Evolutionary conservation across 35 echinoderm and acorn worm genomes (phyloP).

Genomic region (Nesometra sesokonis): DNA sequence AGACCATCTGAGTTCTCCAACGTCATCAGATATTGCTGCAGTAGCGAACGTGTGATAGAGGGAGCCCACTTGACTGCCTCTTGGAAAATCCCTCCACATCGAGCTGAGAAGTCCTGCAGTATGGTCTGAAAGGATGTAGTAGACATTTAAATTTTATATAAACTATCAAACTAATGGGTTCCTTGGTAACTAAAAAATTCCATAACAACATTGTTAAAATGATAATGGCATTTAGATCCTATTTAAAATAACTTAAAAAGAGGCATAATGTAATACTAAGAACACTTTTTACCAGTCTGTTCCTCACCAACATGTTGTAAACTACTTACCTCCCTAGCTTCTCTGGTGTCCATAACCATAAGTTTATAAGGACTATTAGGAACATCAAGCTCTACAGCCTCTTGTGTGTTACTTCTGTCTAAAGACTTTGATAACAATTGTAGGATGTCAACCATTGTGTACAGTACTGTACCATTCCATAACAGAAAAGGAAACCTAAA

Average conservation of each 20-base stretch:
- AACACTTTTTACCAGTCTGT: too few species aligned
- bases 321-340: constrained; percentile 69
- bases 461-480: constrained; percentile 90
- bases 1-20: constrained; percentile 59
- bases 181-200: too few species aligned
- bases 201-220: too few species aligned
- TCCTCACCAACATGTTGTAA: too few species aligned
- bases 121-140: constrained; percentile 30
- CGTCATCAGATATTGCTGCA: constrained; percentile 81
- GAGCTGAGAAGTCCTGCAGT: constrained; percentile 69
- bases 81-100: constrained; percentile 88
- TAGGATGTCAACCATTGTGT: constrained; percentile 84
- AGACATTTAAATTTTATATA: too few species aligned
- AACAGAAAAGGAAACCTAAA: constrained; percentile 87
- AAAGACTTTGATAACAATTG: constrained; percentile 80
- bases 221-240: too few species aligned
- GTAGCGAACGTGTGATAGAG: constrained; percentile 53
- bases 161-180: too few species aligned
- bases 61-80: constrained; percentile 90
- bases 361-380: constrained; percentile 60
- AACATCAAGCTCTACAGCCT: constrained; percentile 47
- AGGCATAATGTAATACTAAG: too few species aligned
- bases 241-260: too few species aligned
- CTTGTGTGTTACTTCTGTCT: constrained; percentile 48
- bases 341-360: constrained; percentile 91